Conservation (phyloP, 2,113 vertebrate species). For the Scomber scombrus region DNA sequence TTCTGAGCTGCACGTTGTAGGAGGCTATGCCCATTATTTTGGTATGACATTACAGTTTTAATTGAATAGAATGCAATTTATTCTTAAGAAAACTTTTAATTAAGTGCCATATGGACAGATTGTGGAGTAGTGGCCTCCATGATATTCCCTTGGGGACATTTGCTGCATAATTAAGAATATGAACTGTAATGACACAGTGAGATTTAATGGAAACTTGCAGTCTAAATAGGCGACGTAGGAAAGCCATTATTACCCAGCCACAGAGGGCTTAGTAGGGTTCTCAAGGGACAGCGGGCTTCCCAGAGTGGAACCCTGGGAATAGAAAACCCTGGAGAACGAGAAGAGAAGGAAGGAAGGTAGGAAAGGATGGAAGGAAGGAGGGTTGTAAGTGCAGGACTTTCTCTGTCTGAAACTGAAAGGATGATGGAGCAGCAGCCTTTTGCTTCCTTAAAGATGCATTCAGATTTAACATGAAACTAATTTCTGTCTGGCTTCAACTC, state of each 20-base stretch:
- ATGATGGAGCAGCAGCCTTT: not conserved
- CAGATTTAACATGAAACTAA: too few species aligned
- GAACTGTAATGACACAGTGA: conserved; percentile 88
- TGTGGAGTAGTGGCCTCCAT: conserved; percentile 86
- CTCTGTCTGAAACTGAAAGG: not conserved
- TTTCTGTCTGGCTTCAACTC: too few species aligned
- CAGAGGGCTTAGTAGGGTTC: conserved; percentile 71
- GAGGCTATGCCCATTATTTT: conserved; percentile 87
- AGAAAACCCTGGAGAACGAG: conserved; percentile 52
- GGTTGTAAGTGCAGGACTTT: not conserved
- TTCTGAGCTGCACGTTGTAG: conserved; percentile 77
- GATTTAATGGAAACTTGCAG: conserved; percentile 87
- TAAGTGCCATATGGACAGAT: conserved; percentile 89
- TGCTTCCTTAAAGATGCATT: not conserved
- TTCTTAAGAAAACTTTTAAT: conserved; percentile 91
- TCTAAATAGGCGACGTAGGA: conserved; percentile 83
- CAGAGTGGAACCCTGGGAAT: conserved; percentile 70
- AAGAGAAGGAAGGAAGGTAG: conserved; percentile 21
- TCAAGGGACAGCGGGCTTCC: conserved; percentile 69
- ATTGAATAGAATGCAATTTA: conserved; percentile 90
- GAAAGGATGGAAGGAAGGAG: conserved; percentile 13
- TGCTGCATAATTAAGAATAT: conserved; percentile 89
- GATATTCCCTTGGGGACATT: conserved; percentile 86
- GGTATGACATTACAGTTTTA: conserved; percentile 89
- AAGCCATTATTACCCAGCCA: conserved; percentile 82